phyloP scores from a whole-genome alignment of 2,113 vertebrate species.

The Macrotus californicus region DNA sequence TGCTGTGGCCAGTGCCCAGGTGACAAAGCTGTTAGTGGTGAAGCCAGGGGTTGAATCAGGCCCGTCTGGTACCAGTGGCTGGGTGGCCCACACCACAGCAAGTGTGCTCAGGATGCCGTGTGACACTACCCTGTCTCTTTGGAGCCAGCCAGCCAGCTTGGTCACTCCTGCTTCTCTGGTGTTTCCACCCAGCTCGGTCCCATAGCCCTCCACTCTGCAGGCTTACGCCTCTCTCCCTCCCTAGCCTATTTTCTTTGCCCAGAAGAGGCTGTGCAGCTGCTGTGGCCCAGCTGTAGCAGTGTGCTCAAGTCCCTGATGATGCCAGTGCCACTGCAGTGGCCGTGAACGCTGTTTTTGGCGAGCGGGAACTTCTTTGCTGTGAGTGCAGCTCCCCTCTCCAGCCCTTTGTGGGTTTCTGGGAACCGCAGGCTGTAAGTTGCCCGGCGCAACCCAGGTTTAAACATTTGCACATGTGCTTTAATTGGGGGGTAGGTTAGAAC shows the following conservation, averaged over 20 bases:
- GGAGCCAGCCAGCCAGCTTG: not conserved
- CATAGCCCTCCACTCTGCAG: not conserved
- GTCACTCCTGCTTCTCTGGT: too few relatives aligned
- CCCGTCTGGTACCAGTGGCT: not conserved
- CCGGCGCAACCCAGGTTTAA: not conserved
- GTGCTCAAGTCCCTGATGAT: not conserved
- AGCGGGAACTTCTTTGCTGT: not conserved
- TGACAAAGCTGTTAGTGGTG: not conserved
- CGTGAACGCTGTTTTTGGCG: not conserved
- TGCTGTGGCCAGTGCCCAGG: not conserved
- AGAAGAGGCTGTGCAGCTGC: accelerated
- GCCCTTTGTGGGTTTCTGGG: not conserved
- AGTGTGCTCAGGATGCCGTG: not conserved
- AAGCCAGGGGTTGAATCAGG: not conserved
- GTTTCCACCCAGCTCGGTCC: not conserved
- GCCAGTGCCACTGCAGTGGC: not conserved
- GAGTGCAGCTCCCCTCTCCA: not conserved
- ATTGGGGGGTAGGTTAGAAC: not conserved
- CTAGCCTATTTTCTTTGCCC: not conserved
- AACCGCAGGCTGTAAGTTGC: not conserved
- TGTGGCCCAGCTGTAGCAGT: not conserved
- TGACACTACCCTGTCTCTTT: not conserved
- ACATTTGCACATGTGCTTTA: not conserved
- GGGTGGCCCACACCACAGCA: not conserved
- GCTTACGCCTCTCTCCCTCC: accelerated